These are phyloP conservation scores for Scarus forsteni DNA, from an alignment of 2,797 vertebrate species.

Conservation along the genomic window DNA sequence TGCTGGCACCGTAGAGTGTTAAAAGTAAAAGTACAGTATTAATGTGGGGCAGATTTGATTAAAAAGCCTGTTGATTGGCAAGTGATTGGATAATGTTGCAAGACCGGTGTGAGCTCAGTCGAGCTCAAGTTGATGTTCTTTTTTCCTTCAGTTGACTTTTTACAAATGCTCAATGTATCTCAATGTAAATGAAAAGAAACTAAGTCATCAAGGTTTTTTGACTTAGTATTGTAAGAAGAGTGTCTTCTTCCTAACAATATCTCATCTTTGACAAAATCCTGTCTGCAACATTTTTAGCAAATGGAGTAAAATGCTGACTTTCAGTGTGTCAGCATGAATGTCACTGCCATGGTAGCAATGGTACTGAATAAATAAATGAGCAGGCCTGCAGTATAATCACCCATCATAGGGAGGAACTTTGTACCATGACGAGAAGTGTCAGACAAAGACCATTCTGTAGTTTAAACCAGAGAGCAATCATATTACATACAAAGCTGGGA, in stretches of 20 bases:
- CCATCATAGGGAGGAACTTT: conserved; percentile 79
- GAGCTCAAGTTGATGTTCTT: no score
- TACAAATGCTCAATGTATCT: no score
- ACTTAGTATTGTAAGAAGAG: conserved; percentile 4
- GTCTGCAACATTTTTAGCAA: conserved; percentile 26
- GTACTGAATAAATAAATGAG: conserved; percentile 76
- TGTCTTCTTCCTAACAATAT: conserved; percentile 1
- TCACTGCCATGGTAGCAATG: conserved; percentile 72
- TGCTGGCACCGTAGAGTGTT: no score
- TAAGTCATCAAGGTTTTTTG: neutral
- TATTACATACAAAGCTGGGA: conserved; percentile 71
- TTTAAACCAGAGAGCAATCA: conserved; percentile 77
- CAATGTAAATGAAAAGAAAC: neutral
- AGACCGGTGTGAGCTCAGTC: no score
- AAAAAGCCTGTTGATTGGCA: no score
- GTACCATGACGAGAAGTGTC: conserved; percentile 71
- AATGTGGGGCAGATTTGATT: no score
- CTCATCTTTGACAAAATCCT: conserved; percentile 12
- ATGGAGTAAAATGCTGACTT: conserved; percentile 27
- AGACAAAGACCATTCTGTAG: conserved; percentile 80
- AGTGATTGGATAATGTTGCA: no score
- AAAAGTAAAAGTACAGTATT: no score
- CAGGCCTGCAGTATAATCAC: conserved; percentile 69
- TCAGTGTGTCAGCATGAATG: conserved; percentile 44
- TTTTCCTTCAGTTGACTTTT: no score